Conservation (phyloP, 2,797 vertebrate genomes). For the Sebastes steindachneri region DNA sequence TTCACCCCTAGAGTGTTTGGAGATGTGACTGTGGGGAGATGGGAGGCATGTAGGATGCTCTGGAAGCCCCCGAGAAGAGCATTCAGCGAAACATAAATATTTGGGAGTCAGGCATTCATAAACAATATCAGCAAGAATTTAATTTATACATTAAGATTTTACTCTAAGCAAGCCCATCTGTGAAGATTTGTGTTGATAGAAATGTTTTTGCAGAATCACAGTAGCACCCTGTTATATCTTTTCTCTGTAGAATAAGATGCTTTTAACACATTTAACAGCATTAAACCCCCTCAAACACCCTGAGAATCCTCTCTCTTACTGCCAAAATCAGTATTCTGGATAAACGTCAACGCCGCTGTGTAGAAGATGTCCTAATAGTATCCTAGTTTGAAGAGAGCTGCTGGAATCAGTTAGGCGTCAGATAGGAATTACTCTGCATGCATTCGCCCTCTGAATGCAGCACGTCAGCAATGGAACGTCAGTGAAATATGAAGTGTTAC, state of each 20-base stretch:
- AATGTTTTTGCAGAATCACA: background rate
- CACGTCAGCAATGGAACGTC: slow-evolving; percentile 39
- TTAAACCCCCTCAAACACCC: accelerated
- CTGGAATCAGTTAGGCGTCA: slow-evolving; percentile 30
- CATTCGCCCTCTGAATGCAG: slow-evolving; percentile 22
- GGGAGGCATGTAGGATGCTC: slow-evolving; percentile 5
- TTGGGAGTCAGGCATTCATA: no score
- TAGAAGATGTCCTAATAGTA: background rate
- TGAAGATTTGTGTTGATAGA: background rate
- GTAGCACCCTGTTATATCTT: background rate
- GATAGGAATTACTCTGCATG: background rate
- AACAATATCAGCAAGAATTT: background rate
- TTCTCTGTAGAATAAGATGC: background rate
- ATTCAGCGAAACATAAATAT: background rate
- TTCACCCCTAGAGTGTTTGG: slow-evolving; percentile 14
- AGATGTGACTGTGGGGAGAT: slow-evolving; percentile 20
- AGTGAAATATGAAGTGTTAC: slow-evolving; percentile 60
- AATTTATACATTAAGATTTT: background rate
- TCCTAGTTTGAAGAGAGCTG: slow-evolving; percentile 5
- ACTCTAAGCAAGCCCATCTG: background rate
- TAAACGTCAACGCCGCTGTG: background rate
- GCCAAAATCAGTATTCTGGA: background rate
- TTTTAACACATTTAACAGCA: background rate
- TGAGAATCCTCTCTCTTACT: background rate
- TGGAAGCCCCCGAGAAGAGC: background rate